phyloP scores from a whole-genome alignment of 2,113 vertebrate species.

The Myxocyprinus asiaticus region DNA sequence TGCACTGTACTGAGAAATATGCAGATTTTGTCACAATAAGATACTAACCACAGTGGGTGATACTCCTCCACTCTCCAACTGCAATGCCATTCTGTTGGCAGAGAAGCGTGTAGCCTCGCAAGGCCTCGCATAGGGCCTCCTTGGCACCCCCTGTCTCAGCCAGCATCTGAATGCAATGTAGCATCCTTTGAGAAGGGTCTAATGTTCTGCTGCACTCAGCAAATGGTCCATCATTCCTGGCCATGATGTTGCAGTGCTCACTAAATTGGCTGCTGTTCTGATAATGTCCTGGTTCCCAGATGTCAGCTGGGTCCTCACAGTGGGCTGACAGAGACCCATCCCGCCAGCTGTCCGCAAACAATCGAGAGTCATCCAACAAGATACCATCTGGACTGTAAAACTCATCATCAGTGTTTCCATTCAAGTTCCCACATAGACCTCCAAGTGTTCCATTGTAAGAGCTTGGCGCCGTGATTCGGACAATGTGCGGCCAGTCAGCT shows the following conservation, averaged over 20 bases:
- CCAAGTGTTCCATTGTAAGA: conserved; percentile 60
- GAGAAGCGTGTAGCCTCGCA: conserved; percentile 58
- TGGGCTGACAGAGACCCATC: conserved; percentile 55
- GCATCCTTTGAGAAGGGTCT: neutral
- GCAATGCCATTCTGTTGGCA: conserved; percentile 60
- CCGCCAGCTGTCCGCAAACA: conserved; percentile 71
- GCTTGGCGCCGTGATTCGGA: conserved; percentile 60
- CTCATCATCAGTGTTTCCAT: conserved; percentile 54
- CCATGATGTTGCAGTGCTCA: conserved; percentile 58
- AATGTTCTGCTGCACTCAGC: conserved; percentile 44
- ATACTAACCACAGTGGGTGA: conserved; percentile 61
- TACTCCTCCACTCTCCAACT: conserved; percentile 64
- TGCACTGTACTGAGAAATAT: too few species aligned
- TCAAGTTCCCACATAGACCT: conserved; percentile 69
- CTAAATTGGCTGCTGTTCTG: conserved; percentile 22
- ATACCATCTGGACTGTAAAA: conserved; percentile 58
- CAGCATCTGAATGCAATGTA: conserved; percentile 48
- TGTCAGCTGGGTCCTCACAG: conserved; percentile 34
- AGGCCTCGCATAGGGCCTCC: conserved; percentile 49
- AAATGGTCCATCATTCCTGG: conserved; percentile 54
- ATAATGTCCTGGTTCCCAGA: neutral
- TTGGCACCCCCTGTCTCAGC: conserved; percentile 8
- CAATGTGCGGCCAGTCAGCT: conserved; percentile 63
- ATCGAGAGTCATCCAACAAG: conserved; percentile 51
- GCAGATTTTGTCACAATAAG: neutral